These are phyloP conservation scores for Tetanocera ferruginea DNA, from an alignment of 2,888 invertebrate species.

Conservation along the genomic window DNA sequence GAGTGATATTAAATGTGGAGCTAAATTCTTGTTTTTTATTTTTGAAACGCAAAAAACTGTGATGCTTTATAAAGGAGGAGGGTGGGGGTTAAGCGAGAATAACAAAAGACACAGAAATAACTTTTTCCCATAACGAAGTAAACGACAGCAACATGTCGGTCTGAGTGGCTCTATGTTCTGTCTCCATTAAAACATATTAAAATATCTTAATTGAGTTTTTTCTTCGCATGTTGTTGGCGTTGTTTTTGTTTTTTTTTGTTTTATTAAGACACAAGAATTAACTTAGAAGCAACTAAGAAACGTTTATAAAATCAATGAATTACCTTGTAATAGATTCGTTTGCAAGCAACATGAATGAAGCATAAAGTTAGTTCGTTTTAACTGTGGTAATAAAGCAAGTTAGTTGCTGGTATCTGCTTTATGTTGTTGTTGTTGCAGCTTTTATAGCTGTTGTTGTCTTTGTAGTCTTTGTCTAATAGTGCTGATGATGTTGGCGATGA, in stretches of 20 bases:
- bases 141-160: background rate
- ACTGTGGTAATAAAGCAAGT: slow-evolving; percentile 1
- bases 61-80: too few relatives aligned
- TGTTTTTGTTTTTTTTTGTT: too few relatives aligned
- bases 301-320: slow-evolving; percentile 28
- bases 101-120: too few relatives aligned
- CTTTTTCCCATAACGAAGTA: background rate
- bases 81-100: too few relatives aligned
- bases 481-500: background rate
- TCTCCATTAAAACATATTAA: background rate
- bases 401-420: slow-evolving; percentile 1
- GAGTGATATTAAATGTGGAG: too few relatives aligned
- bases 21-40: too few relatives aligned
- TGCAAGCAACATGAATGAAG: slow-evolving; percentile 48
- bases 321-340: slow-evolving; percentile 52
- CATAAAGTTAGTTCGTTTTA: slow-evolving; percentile 40
- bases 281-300: background rate
- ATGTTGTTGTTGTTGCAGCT: background rate
- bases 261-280: background rate
- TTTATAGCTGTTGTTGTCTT: slow-evolving; percentile 3
- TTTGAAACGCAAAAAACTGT: too few relatives aligned
- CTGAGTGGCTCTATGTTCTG: background rate
- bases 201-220: too few relatives aligned
- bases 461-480: background rate
- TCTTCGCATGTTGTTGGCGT: too few relatives aligned